Conservation (phyloP, 2,888 invertebrate genomes). For the Alloplasta piceator region DNA sequence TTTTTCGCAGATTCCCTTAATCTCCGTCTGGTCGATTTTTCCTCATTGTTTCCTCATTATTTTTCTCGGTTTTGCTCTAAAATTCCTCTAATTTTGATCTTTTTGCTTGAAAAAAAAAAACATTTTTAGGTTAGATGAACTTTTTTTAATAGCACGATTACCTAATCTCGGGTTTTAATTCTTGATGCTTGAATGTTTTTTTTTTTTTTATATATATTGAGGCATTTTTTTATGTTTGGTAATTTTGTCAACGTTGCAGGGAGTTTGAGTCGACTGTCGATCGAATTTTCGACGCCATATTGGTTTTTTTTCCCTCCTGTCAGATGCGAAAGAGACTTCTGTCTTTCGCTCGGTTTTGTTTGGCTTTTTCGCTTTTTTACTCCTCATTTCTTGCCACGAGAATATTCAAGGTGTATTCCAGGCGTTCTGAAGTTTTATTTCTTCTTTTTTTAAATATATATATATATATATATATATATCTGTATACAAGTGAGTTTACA, state of each 20-base stretch:
- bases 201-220: no score
- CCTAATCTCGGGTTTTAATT: no score
- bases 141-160: no score
- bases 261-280: no score
- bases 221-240: no score
- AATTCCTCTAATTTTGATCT: no score
- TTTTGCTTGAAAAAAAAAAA: no score
- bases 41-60: background rate
- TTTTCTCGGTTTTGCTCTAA: background rate
- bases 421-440: conserved; percentile 53
- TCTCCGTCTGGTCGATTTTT: no score
- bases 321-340: conserved; percentile 12
- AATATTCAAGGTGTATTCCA: conserved; percentile 76
- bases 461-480: conserved; percentile 28
- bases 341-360: conserved; percentile 36
- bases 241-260: no score
- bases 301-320: conserved; percentile 14
- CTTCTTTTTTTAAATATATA: conserved; percentile 10
- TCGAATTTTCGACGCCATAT: background rate
- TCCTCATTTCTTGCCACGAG: conserved; percentile 66
- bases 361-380: conserved; percentile 38
- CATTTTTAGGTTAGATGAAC: no score
- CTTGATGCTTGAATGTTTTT: no score
- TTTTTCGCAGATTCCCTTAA: background rate
- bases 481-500: conserved; percentile 54